Base-by-base conservation (phyloP, 2,888 invertebrate genomes). In the Thysanoteuthis rhombus region DNA sequence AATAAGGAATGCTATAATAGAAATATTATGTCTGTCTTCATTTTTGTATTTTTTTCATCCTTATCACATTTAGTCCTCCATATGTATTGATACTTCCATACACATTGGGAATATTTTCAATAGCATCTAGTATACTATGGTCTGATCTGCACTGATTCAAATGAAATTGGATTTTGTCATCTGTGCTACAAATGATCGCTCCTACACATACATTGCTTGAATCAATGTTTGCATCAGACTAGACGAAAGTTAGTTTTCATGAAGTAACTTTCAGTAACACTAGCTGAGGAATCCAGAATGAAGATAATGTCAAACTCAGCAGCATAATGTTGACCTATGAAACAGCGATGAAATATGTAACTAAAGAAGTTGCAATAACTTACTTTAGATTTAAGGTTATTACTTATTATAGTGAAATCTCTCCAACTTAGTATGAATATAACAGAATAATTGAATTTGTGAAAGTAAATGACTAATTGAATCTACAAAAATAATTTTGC, bases 71-170 rank as follows among this genome's bases (percentile, higher is more conserved):
- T 16, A 97, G 94, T 89, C 96, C 96, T 75, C 95, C 95, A 16
- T 96, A 96, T 4, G 96, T 97, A 94, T 96, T 96, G 16, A 96
- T 96, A 94, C 96, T 96, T 52, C 96, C 96, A 93, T 95, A 95
- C 25, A 94, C 94, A 92, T 95, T 95, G 12, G 94, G 94, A 47
- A 96, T 95, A 47, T 94, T 94, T 45, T 94, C 94, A 58, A 96
- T 95, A 38, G 96, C 96, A 42, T 94, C 93, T 39, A 95, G 93
- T 16, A 96, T 93, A 52, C 95, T 95, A 93, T 92, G 90, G 40
- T 95, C 95, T 39, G 52, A 94, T 12, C 47, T 93, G 93, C 95
- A 95, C 0, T 92, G 89, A 94, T 96, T 95, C 93, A 96, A 94
- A 52, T 96, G 94, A 93, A 96, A 96, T 93, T 95, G 94, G 28